Evolutionary conservation across 2,888 invertebrate genomes (phyloP).

Genomic region (Chrysolina americana): DNA sequence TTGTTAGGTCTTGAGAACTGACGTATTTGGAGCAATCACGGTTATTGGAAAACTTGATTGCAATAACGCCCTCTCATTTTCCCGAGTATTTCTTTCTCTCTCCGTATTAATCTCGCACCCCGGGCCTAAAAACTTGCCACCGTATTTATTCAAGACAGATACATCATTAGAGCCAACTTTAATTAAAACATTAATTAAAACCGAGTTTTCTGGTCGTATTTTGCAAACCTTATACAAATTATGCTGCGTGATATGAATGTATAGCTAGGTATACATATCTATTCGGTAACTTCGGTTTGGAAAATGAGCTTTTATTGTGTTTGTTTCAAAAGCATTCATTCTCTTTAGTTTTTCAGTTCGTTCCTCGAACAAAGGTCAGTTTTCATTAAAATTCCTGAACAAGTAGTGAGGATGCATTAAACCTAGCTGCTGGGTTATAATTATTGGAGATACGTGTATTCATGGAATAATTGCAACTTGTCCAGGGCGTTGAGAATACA

Average conservation of each 20-base stretch:
- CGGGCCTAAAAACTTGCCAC: not conserved
- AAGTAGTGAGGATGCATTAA: constrained; percentile 3
- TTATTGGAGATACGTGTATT: not conserved
- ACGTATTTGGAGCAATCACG: too few species aligned
- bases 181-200: constrained; percentile 43
- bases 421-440: not conserved
- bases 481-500: too few species aligned
- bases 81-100: not conserved
- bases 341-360: constrained; percentile 12
- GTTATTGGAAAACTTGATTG: too few species aligned
- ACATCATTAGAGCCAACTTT: constrained; percentile 42
- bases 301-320: constrained; percentile 21
- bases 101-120: not conserved
- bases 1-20: too few species aligned
- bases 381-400: constrained; percentile 20
- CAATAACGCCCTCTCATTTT: too few species aligned
- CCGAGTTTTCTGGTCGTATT: constrained; percentile 30
- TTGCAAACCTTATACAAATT: constrained; percentile 23
- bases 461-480: not conserved
- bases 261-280: not conserved
- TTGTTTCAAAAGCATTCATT: constrained; percentile 18
- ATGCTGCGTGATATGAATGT: constrained; percentile 28
- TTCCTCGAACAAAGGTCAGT: constrained; percentile 18
- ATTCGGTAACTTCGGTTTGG: constrained; percentile 9
- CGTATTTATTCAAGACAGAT: constrained; percentile 33